Conservation (phyloP, 2,113 vertebrate genomes). For the Chaenogobius annularis region DNA sequence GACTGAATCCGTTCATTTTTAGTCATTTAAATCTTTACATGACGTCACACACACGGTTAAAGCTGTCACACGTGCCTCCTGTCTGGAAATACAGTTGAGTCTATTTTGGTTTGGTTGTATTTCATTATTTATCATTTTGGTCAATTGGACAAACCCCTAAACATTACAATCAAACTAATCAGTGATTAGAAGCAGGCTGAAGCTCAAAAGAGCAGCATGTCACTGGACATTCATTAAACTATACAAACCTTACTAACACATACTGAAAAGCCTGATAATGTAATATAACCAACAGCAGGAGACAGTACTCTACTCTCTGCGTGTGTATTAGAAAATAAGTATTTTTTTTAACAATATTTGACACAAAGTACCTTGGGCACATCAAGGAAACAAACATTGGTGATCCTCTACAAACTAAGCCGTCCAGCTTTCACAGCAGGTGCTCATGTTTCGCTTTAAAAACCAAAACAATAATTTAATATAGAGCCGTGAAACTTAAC, state of each 20-base stretch:
- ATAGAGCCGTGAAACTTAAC: background rate
- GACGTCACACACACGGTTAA: slow-evolving; percentile 1
- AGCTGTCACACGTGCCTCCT: background rate
- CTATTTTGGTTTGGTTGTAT: too few relatives aligned
- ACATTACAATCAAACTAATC: too few relatives aligned
- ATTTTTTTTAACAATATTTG: background rate
- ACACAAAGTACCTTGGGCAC: background rate
- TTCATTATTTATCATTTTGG: too few relatives aligned
- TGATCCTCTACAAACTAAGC: background rate
- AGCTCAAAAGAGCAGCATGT: too few relatives aligned
- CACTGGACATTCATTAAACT: too few relatives aligned
- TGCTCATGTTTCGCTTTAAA: background rate
- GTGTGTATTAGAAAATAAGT: background rate
- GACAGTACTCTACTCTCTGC: too few relatives aligned
- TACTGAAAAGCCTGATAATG: background rate
- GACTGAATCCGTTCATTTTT: slow-evolving; percentile 37
- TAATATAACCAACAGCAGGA: background rate
- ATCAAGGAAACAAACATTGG: background rate
- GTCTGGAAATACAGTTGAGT: background rate
- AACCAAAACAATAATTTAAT: background rate
- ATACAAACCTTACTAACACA: too few relatives aligned
- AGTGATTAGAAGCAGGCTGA: too few relatives aligned
- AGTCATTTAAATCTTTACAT: slow-evolving; percentile 22
- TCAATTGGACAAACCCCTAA: too few relatives aligned
- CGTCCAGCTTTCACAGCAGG: too few relatives aligned